Percentiles rank a stretch among this genome's conserved stretches.
These are phyloP conservation scores for Osmoderma eremita DNA, from an alignment of 2,888 invertebrate genomes.

Conservation along the genomic window DNA sequence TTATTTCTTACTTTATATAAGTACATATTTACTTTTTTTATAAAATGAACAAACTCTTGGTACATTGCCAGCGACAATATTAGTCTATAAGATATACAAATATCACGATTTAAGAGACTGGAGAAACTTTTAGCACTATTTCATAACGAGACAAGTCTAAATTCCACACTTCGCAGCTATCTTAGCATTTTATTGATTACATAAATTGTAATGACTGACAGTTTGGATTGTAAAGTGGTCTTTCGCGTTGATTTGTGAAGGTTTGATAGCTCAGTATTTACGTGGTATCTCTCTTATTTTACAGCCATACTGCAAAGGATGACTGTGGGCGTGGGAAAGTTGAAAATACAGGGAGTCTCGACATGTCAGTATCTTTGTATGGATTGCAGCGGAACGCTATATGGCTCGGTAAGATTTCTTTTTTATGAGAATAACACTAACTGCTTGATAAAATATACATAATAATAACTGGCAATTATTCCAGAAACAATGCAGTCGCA, in stretches of 20 bases:
- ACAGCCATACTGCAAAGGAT: slow-evolving; percentile 77
- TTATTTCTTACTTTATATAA: slow-evolving; percentile 11
- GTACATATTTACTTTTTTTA: slow-evolving; percentile 11
- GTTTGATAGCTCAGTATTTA: neutral
- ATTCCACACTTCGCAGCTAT: slow-evolving; percentile 17
- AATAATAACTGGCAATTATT: no score
- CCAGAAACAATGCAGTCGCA: no score
- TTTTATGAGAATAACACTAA: no score
- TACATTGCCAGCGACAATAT: slow-evolving; percentile 12
- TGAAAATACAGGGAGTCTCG: slow-evolving; percentile 88
- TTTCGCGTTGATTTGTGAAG: neutral
- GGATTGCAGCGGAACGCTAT: slow-evolving; percentile 87
- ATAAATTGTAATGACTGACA: neutral
- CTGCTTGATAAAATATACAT: no score
- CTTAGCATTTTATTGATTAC: slow-evolving; percentile 8
- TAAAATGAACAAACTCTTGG: slow-evolving; percentile 15
- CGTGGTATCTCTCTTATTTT: slow-evolving; percentile 59
- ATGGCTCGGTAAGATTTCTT: slow-evolving; percentile 85
- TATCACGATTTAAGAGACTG: neutral
- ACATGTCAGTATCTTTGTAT: slow-evolving; percentile 90
- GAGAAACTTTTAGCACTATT: slow-evolving; percentile 19
- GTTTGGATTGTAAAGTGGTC: neutral
- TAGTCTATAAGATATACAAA: slow-evolving; percentile 14
- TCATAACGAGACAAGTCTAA: slow-evolving; percentile 21
- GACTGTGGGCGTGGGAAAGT: slow-evolving; percentile 79